Evolutionary conservation across 2,888 invertebrate species (phyloP).

Genomic region (Stenurella melanura): DNA sequence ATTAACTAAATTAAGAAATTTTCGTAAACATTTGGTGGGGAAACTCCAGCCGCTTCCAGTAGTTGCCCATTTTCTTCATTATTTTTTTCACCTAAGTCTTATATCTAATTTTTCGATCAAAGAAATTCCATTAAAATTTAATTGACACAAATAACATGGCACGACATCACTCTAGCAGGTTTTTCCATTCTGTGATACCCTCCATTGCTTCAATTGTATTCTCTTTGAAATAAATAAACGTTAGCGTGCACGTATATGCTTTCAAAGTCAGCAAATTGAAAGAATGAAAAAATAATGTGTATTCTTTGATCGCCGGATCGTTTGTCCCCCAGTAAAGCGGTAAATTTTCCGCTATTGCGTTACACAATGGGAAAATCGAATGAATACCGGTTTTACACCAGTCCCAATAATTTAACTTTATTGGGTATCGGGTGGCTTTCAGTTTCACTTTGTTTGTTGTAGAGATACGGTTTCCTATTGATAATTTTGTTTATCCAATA

Average conservation of each 20-base stretch:
- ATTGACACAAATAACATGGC: too few relatives aligned
- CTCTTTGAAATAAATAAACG: not conserved
- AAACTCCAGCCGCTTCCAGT: too few relatives aligned
- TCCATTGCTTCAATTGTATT: not conserved
- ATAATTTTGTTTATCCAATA: slow-evolving; percentile 32
- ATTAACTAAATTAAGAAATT: too few relatives aligned
- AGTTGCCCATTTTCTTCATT: too few relatives aligned
- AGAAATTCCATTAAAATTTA: too few relatives aligned
- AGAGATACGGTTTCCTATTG: slow-evolving; percentile 36
- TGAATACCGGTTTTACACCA: slow-evolving; percentile 31
- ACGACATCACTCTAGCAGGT: not conserved
- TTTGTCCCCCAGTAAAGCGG: slow-evolving; percentile 24
- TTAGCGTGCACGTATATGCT: slow-evolving; percentile 5
- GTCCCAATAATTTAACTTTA: slow-evolving; percentile 40
- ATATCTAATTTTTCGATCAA: too few relatives aligned
- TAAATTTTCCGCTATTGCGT: slow-evolving; percentile 42
- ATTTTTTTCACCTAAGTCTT: too few relatives aligned
- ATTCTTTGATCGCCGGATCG: slow-evolving; percentile 35
- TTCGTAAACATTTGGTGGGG: too few relatives aligned
- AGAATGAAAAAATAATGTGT: slow-evolving; percentile 36
- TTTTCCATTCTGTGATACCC: not conserved
- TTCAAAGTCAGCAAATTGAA: slow-evolving; percentile 32
- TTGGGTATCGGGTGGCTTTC: slow-evolving; percentile 42
- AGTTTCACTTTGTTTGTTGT: slow-evolving; percentile 39
- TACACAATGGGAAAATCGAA: slow-evolving; percentile 41